Evolutionary conservation across 2,113 vertebrate genomes (phyloP), one percentile per base, ranked within the genome.

Genomic region (Apaloderma vittatum): DNA sequence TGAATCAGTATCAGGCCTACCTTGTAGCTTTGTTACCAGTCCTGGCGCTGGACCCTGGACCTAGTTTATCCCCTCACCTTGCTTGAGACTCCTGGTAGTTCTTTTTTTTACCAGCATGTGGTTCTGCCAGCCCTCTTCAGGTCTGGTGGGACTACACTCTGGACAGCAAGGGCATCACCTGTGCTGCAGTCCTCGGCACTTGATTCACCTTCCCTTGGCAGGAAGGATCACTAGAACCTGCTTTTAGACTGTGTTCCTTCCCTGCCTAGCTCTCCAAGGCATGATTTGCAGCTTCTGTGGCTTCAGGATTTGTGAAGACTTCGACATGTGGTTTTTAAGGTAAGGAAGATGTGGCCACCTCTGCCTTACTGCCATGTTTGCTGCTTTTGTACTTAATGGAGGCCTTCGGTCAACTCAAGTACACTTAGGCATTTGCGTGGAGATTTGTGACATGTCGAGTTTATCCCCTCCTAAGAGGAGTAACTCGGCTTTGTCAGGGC

Each of bases 161-260:
- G 2, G 30, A 9, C 26, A 36, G 16, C 0, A 1, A 36, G 48
- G 68, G 12, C 34, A n/a, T 12, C 1, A 1, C 45, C 58, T 36
- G 23, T 61, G 37, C 32, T 20, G 5, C 45, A 26, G 13, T 55
- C 40, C 40, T 19, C 17, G 23, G 21, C 6, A 21, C 46, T 43
- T 51, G 51, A 9, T 52, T 79, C 18, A 20, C 30, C 27, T 34
- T 37, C 21, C 23, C 23, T 7, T 27, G 71, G 27, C n/a, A 30
- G 61, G 75, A 71, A 45, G 36, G 21, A 45, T 72, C 36, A 3
- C 14, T 62, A 30, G 74, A 45, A 8, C 5, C 21, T 62, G 17
- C 26, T 71, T 48, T 61, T 16, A 20, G 36, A 49, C 23, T 11
- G 1, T 3, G 8, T 21, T 82, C 29, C 40, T 21, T 82, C 29